Evolutionary conservation across 2,888 invertebrate genomes (phyloP), one percentile per base, ranked within the genome.

Genomic region (Glyphotaelius pellucidus): DNA sequence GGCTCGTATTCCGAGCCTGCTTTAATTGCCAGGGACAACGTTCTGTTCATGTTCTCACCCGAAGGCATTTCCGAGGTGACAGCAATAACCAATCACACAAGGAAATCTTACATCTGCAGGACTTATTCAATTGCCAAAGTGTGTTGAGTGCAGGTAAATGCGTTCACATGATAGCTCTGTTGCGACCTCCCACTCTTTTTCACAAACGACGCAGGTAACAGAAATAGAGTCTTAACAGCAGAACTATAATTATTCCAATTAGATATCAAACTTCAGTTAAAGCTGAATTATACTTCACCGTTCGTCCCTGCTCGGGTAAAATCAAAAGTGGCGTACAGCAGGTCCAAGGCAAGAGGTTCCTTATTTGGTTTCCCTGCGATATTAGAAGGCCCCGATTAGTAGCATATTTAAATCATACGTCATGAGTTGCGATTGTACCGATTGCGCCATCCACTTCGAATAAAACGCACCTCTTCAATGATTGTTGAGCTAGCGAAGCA

Each of bases 11-110:
- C 7, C 67, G 67, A 67, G 67, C 67, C 25, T 67, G 67, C 67
- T 67, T 67, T 67, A 67, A 67, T n/a, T 30, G 86, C 31, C 47
- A 42, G 47, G 30, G 67, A 67, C 25, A 67, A n/a, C 25, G 67
- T 67, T 67, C 42, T 15, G 86, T 42, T 42, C 86, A 12, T 42
- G 30, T 31, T 30, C 19, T 9, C 86, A 86, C 38, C 52, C 83
- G 83, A 83, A 83, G 83, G 83, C 38, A 32, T 32, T 83, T 83
- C 32, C 35, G 83, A 67, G 67, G 67, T 67, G 67, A 67, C n/a
- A 67, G 67, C 67, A 25, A 67, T 67, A 67, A 67, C 67, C 67
- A 67, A 67, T 67, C 25, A 52, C 25, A n/a, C 67, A 67, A 67
- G 67, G 67, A 67, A 67, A 67, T 67, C 25, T 9, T 67, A n/a